These are phyloP conservation scores for Chloropsis cyanopogon DNA, from an alignment of 2,113 vertebrate genomes.

Conservation along the genomic window DNA sequence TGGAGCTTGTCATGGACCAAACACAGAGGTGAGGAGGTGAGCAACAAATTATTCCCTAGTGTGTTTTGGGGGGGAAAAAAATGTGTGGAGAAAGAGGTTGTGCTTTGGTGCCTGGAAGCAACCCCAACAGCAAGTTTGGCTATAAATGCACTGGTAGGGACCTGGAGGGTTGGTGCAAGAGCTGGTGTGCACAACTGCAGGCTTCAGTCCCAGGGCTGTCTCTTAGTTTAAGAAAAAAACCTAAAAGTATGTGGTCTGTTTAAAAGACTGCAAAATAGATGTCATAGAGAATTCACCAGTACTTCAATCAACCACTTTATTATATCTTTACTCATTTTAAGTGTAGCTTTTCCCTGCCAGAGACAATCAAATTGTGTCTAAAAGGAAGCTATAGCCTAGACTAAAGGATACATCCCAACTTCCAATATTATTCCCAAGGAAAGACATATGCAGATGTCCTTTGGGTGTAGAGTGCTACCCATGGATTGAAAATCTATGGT, in stretches of 20 bases:
- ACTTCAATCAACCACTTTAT: background rate
- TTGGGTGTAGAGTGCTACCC: background rate
- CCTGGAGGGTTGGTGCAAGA: background rate
- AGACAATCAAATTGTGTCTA: background rate
- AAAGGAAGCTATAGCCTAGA: background rate
- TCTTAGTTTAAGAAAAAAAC: background rate
- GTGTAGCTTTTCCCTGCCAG: background rate
- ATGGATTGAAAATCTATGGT: background rate
- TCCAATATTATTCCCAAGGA: background rate
- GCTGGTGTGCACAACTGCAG: background rate
- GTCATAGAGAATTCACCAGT: background rate
- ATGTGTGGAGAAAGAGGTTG: background rate
- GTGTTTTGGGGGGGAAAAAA: background rate
- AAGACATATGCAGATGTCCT: background rate
- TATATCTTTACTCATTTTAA: background rate
- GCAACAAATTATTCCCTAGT: background rate
- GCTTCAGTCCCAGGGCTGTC: background rate
- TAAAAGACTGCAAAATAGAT: background rate
- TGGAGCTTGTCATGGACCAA: background rate
- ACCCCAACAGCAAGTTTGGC: rapidly evolving
- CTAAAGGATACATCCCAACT: background rate
- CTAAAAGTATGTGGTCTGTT: background rate
- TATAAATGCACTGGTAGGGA: background rate
- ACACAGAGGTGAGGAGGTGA: background rate
- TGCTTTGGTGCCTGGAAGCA: background rate